Evolutionary conservation across 2,113 vertebrate species (phyloP).

Genomic region (Anser brachyrhynchus): DNA sequence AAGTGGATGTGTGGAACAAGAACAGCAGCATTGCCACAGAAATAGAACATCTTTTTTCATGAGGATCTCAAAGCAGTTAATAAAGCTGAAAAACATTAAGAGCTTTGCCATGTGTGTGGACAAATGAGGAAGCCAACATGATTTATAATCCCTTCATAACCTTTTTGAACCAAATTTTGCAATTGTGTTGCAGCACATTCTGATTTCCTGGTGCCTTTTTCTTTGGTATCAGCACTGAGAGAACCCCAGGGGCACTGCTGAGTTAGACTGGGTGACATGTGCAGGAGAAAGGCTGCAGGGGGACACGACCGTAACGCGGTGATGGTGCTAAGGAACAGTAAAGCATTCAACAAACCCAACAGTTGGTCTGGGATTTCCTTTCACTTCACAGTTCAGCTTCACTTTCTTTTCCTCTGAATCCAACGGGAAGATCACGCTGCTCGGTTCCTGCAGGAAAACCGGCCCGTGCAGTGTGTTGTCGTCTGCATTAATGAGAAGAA

Average conservation of each 20-base stretch:
- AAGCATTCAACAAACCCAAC: conserved; percentile 80
- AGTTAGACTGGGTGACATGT: fast-evolving
- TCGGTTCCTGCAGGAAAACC: conserved; percentile 90
- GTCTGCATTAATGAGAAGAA: conserved; percentile 73
- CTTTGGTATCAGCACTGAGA: fast-evolving
- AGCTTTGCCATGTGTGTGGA: background rate
- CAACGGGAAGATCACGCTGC: conserved; percentile 89
- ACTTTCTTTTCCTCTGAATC: conserved; percentile 91
- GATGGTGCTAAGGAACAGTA: fast-evolving
- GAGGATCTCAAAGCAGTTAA: background rate
- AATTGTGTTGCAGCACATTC: fast-evolving
- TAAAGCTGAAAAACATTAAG: background rate
- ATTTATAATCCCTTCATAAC: background rate
- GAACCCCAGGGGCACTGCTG: fast-evolving
- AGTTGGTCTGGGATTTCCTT: conserved; percentile 87
- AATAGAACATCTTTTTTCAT: background rate
- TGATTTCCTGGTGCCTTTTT: background rate
- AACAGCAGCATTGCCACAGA: background rate
- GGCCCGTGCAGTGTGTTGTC: conserved; percentile 85
- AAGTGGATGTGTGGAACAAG: background rate
- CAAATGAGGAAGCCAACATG: background rate
- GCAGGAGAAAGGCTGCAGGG: fast-evolving
- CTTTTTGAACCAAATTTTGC: background rate
- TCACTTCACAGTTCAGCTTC: conserved; percentile 91
- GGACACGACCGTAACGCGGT: fast-evolving